Base-by-base conservation (phyloP, 2,113 vertebrate genomes). In the Arothron firmamentum region DNA sequence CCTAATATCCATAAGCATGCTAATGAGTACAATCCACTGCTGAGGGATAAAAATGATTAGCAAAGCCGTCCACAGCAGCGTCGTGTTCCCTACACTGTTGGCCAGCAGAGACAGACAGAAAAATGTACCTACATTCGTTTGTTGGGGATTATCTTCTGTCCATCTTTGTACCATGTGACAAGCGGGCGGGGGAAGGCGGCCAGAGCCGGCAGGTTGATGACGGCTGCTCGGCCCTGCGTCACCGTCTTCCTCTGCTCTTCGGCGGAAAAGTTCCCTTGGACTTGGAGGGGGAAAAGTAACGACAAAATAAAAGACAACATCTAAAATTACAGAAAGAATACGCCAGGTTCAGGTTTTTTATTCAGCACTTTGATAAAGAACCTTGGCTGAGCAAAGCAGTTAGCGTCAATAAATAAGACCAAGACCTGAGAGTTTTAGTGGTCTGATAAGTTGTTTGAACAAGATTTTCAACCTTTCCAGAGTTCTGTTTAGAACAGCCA, bases 111-210 rank as follows among this genome's bases (percentile, higher is more conserved):
- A 56, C 4, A 51, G 10, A 6, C 4, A 13, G 25, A 53, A 13
- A n/a, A 34, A 25, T 54, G 20, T 49, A 88, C 96, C 91, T 91
- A 98, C 96, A 96, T 91, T 91, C 93, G 90, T 88, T 69, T 88
- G 90, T 88, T 94, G 50, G 95, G 95, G 64, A 95, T 92, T 25
- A 98, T 95, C 91, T 98, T 98, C 83, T 94, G 94, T 50, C 96
- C 96, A 0, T 96, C 95, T 82, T 94, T 92, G 70, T 94, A 98
- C 96, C 96, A 98, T 0, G 95, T 98, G 82, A 94, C 94, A 21
- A 96, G 87, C 0, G 94, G 94, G 38, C 78, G 88, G 0, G 96
- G 96, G 15, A 85, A 92, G 72, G 94, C 93, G 57, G 78, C 49
- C 51, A 98, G 89, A 3, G 85, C 75, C 1, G 90, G 87, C 11